phyloP scores from a whole-genome alignment of 2,888 invertebrate species.

The Nematopogon swammerdamellus region DNA sequence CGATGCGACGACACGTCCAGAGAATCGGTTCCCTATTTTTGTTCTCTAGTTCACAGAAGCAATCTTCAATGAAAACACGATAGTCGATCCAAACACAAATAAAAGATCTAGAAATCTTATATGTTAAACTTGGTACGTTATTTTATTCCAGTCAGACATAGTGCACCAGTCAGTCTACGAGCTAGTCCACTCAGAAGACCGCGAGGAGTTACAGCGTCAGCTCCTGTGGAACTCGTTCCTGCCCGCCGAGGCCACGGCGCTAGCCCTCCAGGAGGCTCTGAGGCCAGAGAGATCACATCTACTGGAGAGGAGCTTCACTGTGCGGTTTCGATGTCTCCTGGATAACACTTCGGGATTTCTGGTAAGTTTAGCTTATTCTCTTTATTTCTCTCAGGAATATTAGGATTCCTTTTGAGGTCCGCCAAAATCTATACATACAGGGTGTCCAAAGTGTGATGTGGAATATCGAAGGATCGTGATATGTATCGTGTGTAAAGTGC shows the following conservation, averaged over 20 bases:
- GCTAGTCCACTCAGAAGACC: conserved; percentile 97
- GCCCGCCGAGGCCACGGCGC: conserved; percentile 70
- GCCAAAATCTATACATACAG: too few relatives aligned
- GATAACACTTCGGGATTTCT: conserved; percentile 99
- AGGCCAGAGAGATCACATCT: conserved; percentile 86
- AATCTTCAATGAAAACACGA: too few relatives aligned
- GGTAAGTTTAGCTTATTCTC: conserved; percentile 69
- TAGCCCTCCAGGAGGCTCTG: conserved; percentile 82
- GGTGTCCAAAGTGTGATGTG: too few relatives aligned
- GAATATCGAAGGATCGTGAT: too few relatives aligned
- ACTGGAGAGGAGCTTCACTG: conserved; percentile 95
- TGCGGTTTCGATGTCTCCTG: conserved; percentile 95
- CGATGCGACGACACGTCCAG: too few relatives aligned
- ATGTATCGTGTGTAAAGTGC: too few relatives aligned
- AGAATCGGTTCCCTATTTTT: too few relatives aligned
- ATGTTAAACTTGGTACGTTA: conserved; percentile 10
- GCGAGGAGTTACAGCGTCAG: conserved; percentile 95
- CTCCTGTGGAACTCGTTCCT: conserved; percentile 93
- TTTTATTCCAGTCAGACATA: conserved; percentile 88
- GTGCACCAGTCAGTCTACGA: conserved; percentile 99
- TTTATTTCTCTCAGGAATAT: neutral
- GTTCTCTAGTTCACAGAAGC: too few relatives aligned
- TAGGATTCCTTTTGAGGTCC: neutral
- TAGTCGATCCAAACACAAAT: too few relatives aligned
- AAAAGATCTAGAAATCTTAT: too few relatives aligned